Conservation (phyloP, 1,140 invertebrate species). For the Caenorhabditis brenneri region DNA sequence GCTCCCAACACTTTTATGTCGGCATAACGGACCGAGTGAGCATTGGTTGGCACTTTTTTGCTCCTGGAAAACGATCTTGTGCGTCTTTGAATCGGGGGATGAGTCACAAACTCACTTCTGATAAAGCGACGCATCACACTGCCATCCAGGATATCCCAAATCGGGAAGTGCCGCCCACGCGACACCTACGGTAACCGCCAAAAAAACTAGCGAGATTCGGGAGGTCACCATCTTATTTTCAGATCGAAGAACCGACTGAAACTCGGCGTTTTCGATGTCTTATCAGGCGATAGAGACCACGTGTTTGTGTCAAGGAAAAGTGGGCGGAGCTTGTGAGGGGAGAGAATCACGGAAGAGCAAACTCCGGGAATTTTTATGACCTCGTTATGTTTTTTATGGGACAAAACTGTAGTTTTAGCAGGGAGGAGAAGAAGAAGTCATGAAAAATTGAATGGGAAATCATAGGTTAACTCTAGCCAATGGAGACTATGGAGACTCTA, state of each 20-base stretch:
- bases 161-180: constrained; percentile 24
- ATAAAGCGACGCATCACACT: constrained; percentile 38
- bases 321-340: too few species aligned
- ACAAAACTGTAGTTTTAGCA: not conserved
- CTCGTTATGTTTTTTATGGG: not conserved
- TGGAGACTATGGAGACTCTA: too few species aligned
- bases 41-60: constrained; percentile 72
- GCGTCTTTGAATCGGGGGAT: too few species aligned
- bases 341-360: not conserved
- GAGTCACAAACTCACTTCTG: not conserved
- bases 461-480: too few species aligned
- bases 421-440: too few species aligned
- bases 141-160: constrained; percentile 48
- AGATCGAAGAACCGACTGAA: not conserved
- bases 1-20: constrained; percentile 82
- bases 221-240: not conserved
- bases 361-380: constrained; percentile 28
- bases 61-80: too few species aligned
- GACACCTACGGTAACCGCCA: not conserved
- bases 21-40: constrained; percentile 77
- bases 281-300: not conserved
- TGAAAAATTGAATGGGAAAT: too few species aligned
- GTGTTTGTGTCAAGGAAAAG: too few species aligned
- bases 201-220: not conserved
- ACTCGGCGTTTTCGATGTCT: not conserved